Conservation (phyloP, 2,888 invertebrate species). For the Blastobasis adustella region DNA sequence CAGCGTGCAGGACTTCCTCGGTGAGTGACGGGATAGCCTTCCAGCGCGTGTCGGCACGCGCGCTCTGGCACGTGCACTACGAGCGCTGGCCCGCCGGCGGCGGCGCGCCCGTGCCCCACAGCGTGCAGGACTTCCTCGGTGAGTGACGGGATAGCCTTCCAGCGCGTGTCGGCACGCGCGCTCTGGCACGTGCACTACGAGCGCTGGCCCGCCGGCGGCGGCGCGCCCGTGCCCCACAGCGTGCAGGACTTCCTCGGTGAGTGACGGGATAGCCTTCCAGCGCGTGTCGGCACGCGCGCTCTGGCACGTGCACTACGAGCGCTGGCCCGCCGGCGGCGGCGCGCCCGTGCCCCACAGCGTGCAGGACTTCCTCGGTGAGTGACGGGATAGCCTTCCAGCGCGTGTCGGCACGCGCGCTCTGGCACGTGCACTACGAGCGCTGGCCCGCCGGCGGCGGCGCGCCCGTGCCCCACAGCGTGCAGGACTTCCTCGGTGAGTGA, state of each 20-base stretch:
- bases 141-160: no score
- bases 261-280: neutral
- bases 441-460: no score
- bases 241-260: conserved; percentile 68
- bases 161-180: conserved; percentile 54
- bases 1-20: neutral
- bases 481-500: no score
- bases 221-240: conserved; percentile 77
- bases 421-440: no score
- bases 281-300: no score
- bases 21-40: neutral
- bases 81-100: conserved; percentile 81
- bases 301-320: no score
- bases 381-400: no score
- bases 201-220: conserved; percentile 79
- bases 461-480: no score
- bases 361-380: no score
- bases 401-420: no score
- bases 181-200: conserved; percentile 90
- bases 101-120: conserved; percentile 77
- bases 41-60: conserved; percentile 16
- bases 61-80: conserved; percentile 89
- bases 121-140: conserved; percentile 69
- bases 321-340: no score
- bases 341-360: no score